Evolutionary conservation across 64 coral and sea anemone genomes (phyloP), one percentile per base, ranked within the genome.

Genomic region (Platygyra sinensis): DNA sequence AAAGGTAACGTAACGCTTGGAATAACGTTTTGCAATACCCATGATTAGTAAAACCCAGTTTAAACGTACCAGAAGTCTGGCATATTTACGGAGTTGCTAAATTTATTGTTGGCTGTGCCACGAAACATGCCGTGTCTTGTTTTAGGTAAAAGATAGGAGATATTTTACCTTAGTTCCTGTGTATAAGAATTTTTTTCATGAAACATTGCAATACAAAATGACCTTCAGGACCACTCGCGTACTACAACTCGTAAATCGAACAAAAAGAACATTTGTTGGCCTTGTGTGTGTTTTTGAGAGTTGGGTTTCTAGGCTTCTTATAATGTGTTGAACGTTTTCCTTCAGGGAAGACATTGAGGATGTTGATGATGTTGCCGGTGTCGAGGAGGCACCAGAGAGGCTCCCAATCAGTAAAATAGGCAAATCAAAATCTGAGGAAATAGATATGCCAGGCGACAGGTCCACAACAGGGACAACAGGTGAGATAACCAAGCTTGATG

Each of bases 391-490:
- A 49, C 62, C 63, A 24, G 62, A 72, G 62, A 85, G 81, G n/a
- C 65, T 52, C 25, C 62, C 81, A 2, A 85, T 85, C 22, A 85
- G 81, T 24, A 85, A 85, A 72, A 50, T 85, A 29, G 81, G 81
- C 33, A 85, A 85, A 71, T 85, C 81, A 1, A 85, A 85, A 72
- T 85, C 81, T 0, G 81, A 85, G 63, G 81, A 85, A 50, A 30
- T 52, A 12, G 81, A 85, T 51, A 3, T 17, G 10, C 22, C 62
- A 50, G 39, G 38, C 2, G 81, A 85, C 63, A 69, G 81, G 39
- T 50, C 81, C 14, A 4, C 38, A 13, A 71, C 62, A 25, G 63
- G 81, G 5, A 39, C 81, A 30, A 16, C 81, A 22, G 81, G 81
- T 85, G 31, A 85, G 62, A 51, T 25, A 19, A 16, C 10, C 42